Percentiles rank a stretch among this genome's conserved stretches.
phyloP scores from a whole-genome alignment of 2,888 invertebrate species.

The Nebria brevicollis region DNA sequence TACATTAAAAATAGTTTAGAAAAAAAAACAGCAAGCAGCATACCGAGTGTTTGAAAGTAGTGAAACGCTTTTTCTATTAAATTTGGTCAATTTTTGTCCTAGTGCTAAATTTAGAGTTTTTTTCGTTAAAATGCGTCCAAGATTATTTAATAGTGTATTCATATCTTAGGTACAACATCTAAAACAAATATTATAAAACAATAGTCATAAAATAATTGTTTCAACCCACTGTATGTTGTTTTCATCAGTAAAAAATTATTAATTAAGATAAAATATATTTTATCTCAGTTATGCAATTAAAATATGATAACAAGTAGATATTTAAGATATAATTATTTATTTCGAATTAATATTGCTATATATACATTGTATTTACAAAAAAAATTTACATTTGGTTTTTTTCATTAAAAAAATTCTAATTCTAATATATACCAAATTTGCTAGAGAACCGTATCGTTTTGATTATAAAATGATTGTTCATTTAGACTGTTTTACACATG shows the following conservation, averaged over 20 bases:
- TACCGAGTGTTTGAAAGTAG: neutral
- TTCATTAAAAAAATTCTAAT: neutral
- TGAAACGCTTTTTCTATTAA: neutral
- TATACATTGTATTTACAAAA: neutral
- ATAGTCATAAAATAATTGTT: neutral
- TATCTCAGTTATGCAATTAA: neutral
- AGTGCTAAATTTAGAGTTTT: conserved; percentile 48
- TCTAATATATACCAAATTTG: neutral
- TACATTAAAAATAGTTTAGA: neutral
- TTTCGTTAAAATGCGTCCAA: conserved; percentile 41
- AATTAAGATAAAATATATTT: neutral
- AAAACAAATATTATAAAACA: neutral
- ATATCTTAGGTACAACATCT: neutral
- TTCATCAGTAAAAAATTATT: too few species aligned
- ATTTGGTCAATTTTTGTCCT: conserved; percentile 2
- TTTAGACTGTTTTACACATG: neutral
- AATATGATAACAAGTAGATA: neutral
- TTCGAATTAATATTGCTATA: neutral
- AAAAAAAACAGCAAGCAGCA: neutral
- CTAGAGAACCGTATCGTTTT: neutral
- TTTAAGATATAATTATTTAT: neutral
- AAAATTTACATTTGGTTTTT: neutral
- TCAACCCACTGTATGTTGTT: too few species aligned
- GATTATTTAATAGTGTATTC: conserved; percentile 13
- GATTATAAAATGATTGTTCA: neutral